Percentiles rank a stretch among this genome's conserved stretches.
phyloP scores from a whole-genome alignment of 1,140 invertebrate species.

The Trypoxylus dichotomus region DNA sequence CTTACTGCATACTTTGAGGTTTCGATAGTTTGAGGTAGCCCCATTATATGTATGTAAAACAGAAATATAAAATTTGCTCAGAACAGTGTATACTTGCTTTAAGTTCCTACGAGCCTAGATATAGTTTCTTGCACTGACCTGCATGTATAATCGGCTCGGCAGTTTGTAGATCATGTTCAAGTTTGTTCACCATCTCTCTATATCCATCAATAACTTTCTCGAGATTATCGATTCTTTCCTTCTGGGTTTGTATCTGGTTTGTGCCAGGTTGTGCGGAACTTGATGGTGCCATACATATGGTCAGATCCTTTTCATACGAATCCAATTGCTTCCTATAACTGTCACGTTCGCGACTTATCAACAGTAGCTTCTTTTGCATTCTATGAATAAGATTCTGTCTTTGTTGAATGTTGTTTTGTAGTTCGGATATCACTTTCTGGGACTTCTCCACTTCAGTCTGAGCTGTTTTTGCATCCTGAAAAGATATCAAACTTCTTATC shows the following conservation, averaged over 20 bases:
- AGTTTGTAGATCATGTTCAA: slow-evolving; percentile 65
- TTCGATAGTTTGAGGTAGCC: too few species aligned
- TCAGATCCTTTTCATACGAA: slow-evolving; percentile 80
- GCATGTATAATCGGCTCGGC: slow-evolving; percentile 43
- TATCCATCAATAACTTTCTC: slow-evolving; percentile 68
- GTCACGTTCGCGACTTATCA: slow-evolving; percentile 77
- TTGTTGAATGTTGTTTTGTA: slow-evolving; percentile 59
- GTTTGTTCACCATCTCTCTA: slow-evolving; percentile 66
- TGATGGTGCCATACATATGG: slow-evolving; percentile 53
- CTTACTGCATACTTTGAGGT: too few species aligned
- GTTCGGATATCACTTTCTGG: slow-evolving; percentile 59
- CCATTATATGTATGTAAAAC: too few species aligned
- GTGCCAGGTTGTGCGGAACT: slow-evolving; percentile 50
- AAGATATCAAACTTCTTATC: neutral
- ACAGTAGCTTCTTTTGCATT: slow-evolving; percentile 63
- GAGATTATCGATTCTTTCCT: slow-evolving; percentile 63
- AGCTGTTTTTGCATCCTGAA: slow-evolving; percentile 44
- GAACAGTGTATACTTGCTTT: too few species aligned
- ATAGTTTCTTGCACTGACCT: too few species aligned
- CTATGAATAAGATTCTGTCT: slow-evolving; percentile 64
- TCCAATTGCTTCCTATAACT: slow-evolving; percentile 69
- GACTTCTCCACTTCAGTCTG: slow-evolving; percentile 60
- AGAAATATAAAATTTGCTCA: too few species aligned
- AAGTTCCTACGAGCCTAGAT: too few species aligned
- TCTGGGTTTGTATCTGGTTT: slow-evolving; percentile 52